Evolutionary conservation across 1,140 invertebrate genomes (phyloP), one percentile per base, ranked within the genome.

Genomic region (Drosophila rufa): DNA sequence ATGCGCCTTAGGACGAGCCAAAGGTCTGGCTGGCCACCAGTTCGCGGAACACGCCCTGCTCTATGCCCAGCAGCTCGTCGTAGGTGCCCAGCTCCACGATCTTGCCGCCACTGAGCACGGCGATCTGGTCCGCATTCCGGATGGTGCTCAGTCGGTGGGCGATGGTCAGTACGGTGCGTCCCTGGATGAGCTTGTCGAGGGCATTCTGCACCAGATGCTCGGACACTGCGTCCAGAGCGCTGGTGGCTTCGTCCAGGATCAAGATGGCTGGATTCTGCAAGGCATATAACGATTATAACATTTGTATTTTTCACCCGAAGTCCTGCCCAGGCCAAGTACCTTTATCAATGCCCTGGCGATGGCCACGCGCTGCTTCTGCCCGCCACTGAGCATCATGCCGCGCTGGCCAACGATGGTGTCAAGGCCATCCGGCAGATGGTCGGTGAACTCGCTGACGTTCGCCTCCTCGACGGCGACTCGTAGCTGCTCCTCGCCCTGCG

Each of bases 71-170:
- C 12, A 99, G 94, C 36, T 96, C 93, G 15, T 94, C 91, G 90
- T 99, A 99, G 2, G 94, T 95, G 25, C 98, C 99, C 61, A 94
- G 94, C 93, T 99, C 99, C 0, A 95, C 95, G 2, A 99, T 95
- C 43, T 92, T 83, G 0, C 99, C 99, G 47, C 96, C 94, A 27
- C 97, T 95, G 42, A 99, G 92, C 1, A 99, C 98, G 0, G 98
- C 96, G 53, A 99, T 99, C 82, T 95, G 94, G 93, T 98, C 95
- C 0, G 98, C 97, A 87, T 98, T 96, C 82, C 97, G 96, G 69
- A 99, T 98, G 0, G 98, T 99, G 77, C 97, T 98, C 9, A 99
- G 93, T 59, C 98, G 94, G 91, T 99, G 98, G 12, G 98, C 98
- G 76, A 99, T 99, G 0, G 98, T 98, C 6, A 99, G 92, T 0